Evolutionary conservation across 2,113 vertebrate genomes (phyloP), one percentile per base, ranked within the genome.

Genomic region (Neofelis nebulosa): DNA sequence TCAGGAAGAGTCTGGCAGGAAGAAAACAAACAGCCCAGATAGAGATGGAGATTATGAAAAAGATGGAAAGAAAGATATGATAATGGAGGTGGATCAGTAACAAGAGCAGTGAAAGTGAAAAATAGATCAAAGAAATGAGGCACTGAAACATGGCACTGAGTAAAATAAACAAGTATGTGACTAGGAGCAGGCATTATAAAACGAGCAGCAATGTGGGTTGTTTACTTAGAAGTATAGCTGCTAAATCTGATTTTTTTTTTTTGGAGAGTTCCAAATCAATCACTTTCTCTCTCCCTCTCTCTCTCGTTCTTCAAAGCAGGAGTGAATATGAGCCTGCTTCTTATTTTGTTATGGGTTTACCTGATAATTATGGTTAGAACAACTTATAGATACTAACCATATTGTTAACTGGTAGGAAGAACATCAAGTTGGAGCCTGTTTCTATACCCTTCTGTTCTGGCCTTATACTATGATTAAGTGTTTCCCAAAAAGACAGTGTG

Each of bases 401-500:
- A 33, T 61, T 91, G 71, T 82, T 96, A 87, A 33, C 11, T 52
- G 55, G 18, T 65, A 93, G 25, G 76, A 96, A 97, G 81, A 91
- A 55, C 78, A 63, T 82, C 69, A 92, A 73, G 33, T 55, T 91
- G 52, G 66, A 91, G 27, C 52, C 66, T 50, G 31, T 94, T 97
- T 96, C 48, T 95, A 0, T 80, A 82, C 69, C 52, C 14, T 85
- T 94, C 74, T 93, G 12, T 88, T 89, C 23, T 95, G 69, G 41
- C 55, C 25, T 88, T 83, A 81, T 41, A 55, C 19, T 92, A 76
- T 76, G 65, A 89, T 94, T 89, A 91, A 89, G 21, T 95, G 45
- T 96, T 94, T 88, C 65, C 85, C 97, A 91, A 97, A 97, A 95
- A 78, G 91, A 87, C 87, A 81, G 71, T 23, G 1, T 66, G 41